Evolutionary conservation across 1,140 invertebrate species (phyloP).

Genomic region (Pteromalus puparum): DNA sequence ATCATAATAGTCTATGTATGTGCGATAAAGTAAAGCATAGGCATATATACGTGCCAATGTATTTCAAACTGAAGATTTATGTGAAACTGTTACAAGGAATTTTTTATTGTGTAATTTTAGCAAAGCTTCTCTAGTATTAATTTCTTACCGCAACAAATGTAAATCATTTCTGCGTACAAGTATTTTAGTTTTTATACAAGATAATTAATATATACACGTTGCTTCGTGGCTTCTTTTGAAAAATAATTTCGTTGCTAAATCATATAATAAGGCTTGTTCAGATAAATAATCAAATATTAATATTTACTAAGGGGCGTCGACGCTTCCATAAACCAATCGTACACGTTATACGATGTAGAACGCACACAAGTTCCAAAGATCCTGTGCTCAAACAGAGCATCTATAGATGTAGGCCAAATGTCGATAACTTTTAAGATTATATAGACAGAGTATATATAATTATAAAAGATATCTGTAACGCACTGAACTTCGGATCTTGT

Average conservation of each 20-base stretch:
- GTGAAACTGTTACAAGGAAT: constrained; percentile 1
- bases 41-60: constrained; percentile 20
- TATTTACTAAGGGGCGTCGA: not conserved
- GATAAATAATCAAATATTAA: not conserved
- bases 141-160: not conserved
- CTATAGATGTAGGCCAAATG: constrained; percentile 34
- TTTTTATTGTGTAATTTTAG: not conserved
- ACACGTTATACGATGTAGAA: constrained; percentile 30
- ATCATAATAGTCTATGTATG: constrained; percentile 10
- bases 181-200: not conserved
- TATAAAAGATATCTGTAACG: constrained; percentile 23
- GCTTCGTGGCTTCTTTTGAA: constrained; percentile 3
- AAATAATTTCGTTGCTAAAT: not conserved
- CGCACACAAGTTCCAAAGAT: constrained; percentile 47
- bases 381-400: constrained; percentile 31
- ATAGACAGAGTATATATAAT: constrained; percentile 20
- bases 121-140: not conserved
- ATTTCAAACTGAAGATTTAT: constrained; percentile 20
- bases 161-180: not conserved
- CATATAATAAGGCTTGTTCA: not conserved
- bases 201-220: not conserved
- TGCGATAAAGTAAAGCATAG: constrained; percentile 6
- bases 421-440: constrained; percentile 35
- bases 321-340: constrained; percentile 28
- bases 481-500: constrained; percentile 41